Percentiles rank a stretch among this genome's conserved stretches.
Conservation (phyloP, 2,797 vertebrate genomes). For the Acrossocheilus wenchowensis region DNA sequence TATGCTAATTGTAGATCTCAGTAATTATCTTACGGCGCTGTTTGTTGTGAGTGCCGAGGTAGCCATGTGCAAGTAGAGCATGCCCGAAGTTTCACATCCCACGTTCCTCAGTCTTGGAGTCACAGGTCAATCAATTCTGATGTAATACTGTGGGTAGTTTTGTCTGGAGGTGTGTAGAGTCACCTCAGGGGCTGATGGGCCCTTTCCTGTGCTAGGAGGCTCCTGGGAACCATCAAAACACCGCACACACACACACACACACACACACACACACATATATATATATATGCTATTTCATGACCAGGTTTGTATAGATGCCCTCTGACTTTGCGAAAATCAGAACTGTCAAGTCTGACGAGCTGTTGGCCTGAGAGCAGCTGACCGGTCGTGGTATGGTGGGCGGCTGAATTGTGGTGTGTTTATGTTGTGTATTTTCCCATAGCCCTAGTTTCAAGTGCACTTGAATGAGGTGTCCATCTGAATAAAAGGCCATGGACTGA, state of each 20-base stretch:
- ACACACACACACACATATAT: background rate
- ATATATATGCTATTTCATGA: constrained; percentile 33
- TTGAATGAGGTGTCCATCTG: constrained; percentile 48
- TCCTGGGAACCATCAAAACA: constrained; percentile 46
- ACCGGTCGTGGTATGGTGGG: constrained; percentile 67
- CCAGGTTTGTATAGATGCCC: constrained; percentile 52
- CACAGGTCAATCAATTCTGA: constrained; percentile 78
- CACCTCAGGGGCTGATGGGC: constrained; percentile 69
- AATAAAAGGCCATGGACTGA: constrained; percentile 50
- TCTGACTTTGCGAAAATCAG: constrained; percentile 76
- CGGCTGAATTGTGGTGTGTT: constrained; percentile 37
- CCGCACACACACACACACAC: constrained; percentile 39
- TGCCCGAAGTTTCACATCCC: constrained; percentile 64
- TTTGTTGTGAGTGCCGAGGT: background rate
- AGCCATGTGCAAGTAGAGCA: constrained; percentile 25
- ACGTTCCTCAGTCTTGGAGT: constrained; percentile 29
- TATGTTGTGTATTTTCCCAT: constrained; percentile 70
- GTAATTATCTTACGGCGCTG: constrained; percentile 21
- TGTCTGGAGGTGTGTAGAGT: constrained; percentile 73
- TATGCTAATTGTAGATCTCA: constrained; percentile 18
- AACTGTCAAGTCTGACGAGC: constrained; percentile 74
- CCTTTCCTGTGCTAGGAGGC: constrained; percentile 68
- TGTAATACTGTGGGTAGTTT: constrained; percentile 75
- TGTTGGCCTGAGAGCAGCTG: constrained; percentile 49
- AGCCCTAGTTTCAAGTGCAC: constrained; percentile 44